Evolutionary conservation across 2,888 invertebrate genomes (phyloP), one percentile per base, ranked within the genome.

Genomic region (Ophion slaviceki): DNA sequence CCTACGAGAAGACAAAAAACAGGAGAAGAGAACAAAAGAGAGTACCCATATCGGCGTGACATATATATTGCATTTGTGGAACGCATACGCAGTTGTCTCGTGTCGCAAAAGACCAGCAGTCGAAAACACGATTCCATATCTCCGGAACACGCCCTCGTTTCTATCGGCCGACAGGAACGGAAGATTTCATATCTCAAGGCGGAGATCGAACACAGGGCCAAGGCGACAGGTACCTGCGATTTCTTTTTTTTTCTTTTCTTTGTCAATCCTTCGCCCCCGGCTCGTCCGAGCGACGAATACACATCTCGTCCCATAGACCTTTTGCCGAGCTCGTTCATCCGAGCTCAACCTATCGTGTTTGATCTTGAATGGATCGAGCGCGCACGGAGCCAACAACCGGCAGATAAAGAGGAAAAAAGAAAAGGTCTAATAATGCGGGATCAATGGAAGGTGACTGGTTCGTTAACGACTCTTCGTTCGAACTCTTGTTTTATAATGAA

Each of bases 301-400:
- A 78, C 47, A 36, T 66, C 75, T 24, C 32, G n/a, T 17, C 11
- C 59, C 45, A 62, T 59, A 10, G 24, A 20, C 11, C 32, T 74
- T 59, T 81, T 64, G 85, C 78, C 62, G 45, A 62, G 32, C 75
- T 80, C 82, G 66, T 78, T 62, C 75, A 53, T 77, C 79, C 40
- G 14, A 53, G 28, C 57, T 76, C 79, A 62, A 67, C 77, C 81
- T 86, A 87, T 87, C 88, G 68, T 87, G 83, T 85, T 85, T 77
- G 83, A 87, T 87, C 86, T 88, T 62, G 57, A 77, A 78, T 57
- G 53, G 79, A 84, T 82, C 78, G 82, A n/a, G 32, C 61, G 10
- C 20, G 20, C 7, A 20, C 24, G 78, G 67, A 80, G 80, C 79
- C 66, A 82, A 82, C 77, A 57, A 32, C 40, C 67, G 20, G 32